A percentile compares a stretch with the other conserved stretches of the same genome.
Conservation (phyloP, 2,113 vertebrate genomes). For the Pitta sordida region DNA sequence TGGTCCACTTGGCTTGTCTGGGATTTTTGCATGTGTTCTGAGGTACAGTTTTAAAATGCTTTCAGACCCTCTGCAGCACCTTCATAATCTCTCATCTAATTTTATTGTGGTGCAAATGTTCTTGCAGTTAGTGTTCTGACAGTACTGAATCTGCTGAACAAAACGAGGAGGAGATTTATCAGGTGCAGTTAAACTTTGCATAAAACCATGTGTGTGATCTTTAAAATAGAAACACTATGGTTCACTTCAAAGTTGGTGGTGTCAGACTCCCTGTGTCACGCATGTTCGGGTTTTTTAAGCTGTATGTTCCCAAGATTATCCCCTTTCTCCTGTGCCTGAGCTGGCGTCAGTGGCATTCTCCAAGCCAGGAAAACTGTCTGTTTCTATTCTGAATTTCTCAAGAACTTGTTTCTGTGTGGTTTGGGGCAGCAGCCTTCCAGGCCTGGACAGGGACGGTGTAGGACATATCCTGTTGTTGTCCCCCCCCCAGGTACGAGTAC, state of each 20-base stretch:
- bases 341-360: neutral
- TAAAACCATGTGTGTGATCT: neutral
- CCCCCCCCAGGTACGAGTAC: slow-evolving; percentile 80
- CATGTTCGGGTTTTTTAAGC: neutral
- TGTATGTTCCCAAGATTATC: accelerated
- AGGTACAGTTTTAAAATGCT: neutral
- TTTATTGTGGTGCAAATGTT: neutral
- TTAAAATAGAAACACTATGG: neutral
- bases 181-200: neutral
- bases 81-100: neutral
- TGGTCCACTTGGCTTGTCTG: neutral
- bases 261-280: accelerated
- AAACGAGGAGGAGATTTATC: neutral
- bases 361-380: neutral
- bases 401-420: neutral
- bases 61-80: neutral
- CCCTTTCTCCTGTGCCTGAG: neutral
- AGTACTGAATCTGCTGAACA: neutral
- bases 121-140: neutral
- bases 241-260: neutral
- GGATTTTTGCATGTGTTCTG: neutral
- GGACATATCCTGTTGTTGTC: neutral
- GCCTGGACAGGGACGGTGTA: neutral
- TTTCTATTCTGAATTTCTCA: accelerated
- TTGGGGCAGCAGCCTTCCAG: neutral